Evolutionary conservation across 2,888 invertebrate genomes (phyloP), one percentile per base, ranked within the genome.

Genomic region (Lasius fuliginosus): DNA sequence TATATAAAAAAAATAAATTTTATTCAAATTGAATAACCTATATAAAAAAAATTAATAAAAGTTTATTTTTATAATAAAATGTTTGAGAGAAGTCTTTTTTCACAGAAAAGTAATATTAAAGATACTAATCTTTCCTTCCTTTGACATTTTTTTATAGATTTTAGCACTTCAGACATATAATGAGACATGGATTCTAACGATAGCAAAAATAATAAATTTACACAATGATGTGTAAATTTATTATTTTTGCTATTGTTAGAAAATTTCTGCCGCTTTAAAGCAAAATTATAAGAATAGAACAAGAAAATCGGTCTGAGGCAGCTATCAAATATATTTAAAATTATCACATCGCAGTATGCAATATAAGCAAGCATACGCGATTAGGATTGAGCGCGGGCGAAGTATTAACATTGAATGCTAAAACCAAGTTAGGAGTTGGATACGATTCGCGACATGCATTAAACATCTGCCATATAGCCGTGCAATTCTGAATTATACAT

Each of bases 401-500:
- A 84, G 90, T 92, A 94, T 94, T 94, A 94, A 93, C 94, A 94
- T 94, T 93, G 94, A 94, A 94, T 94, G 91, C 92, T 85, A 88
- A 84, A 67, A 82, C 85, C 82, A 81, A 83, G 87, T 83, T 87
- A 86, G 87, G 27, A 88, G 77, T 82, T 82, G 68, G 71, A 81
- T 69, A 89, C 81, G 89, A 79, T 56, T 83, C 83, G 84, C 85
- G 84, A 86, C 92, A 94, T 94, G 93, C 93, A 94, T 94, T 93
- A 94, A 94, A 94, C 94, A 94, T 94, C 90, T 87, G 86, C 90
- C 88, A 92, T 92, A 92, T 91, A 91, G 90, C 84, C 88, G 89
- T 89, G 93, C 93, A 93, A 94, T 94, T 94, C 92, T 94, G 93
- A 94, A 94, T 94, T 93, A 93, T 93, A 94, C 94, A 94, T 93